Conservation (phyloP, 1,140 invertebrate species). For the Penaeus indicus region DNA sequence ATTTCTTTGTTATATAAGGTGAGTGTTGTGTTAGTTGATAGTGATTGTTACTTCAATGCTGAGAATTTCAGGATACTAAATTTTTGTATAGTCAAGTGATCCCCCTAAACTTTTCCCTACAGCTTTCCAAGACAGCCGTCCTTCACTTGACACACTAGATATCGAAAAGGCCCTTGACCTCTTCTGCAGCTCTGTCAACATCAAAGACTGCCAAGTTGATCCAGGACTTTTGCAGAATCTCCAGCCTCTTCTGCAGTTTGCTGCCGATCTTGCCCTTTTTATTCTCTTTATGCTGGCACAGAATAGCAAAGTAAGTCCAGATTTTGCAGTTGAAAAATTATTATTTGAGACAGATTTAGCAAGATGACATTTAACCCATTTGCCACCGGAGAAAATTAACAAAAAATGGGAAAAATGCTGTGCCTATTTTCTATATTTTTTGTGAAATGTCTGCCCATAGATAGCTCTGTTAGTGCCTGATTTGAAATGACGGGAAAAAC, state of each 20-base stretch:
- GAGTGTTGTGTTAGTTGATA: no score
- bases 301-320: slow-evolving; percentile 59
- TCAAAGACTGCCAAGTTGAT: slow-evolving; percentile 64
- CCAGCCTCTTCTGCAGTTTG: slow-evolving; percentile 62
- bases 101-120: slow-evolving; percentile 23
- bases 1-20: no score
- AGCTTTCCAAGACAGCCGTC: slow-evolving; percentile 62
- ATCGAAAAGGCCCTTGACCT: slow-evolving; percentile 64
- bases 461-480: no score
- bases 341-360: no score
- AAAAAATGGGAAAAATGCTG: no score
- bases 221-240: slow-evolving; percentile 59
- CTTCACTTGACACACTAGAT: slow-evolving; percentile 59
- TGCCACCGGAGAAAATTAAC: no score
- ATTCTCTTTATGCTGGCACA: slow-evolving; percentile 62
- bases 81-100: neutral
- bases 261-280: slow-evolving; percentile 63
- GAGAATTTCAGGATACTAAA: neutral
- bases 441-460: no score
- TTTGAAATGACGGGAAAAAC: no score
- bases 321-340: no score
- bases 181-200: slow-evolving; percentile 56
- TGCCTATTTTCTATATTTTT: no score
- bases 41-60: no score
- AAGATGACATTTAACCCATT: no score